Conservation (phyloP, 2,113 vertebrate genomes). For the Mustela lutreola region DNA sequence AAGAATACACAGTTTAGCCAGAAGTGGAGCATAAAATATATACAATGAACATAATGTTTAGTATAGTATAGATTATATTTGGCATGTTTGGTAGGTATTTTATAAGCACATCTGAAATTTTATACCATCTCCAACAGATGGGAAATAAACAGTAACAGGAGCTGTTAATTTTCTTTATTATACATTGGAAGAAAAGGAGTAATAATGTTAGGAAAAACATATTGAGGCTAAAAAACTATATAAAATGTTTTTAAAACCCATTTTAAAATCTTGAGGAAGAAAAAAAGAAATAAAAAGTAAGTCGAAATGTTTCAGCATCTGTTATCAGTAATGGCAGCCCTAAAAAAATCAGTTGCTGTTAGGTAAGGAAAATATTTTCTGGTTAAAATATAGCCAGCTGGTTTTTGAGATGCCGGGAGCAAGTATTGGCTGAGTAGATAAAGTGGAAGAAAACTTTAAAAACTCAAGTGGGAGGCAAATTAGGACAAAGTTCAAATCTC, state of each 20-base stretch:
- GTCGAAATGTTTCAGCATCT: constrained; percentile 79
- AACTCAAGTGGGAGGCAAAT: constrained; percentile 25
- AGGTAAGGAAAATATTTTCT: constrained; percentile 73
- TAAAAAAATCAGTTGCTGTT: constrained; percentile 58
- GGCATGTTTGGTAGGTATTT: constrained; percentile 73
- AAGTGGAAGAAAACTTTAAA: constrained; percentile 29
- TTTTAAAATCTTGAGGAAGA: constrained; percentile 71
- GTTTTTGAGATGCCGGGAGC: constrained; percentile 42
- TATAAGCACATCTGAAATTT: constrained; percentile 80
- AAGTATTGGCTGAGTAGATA: constrained; percentile 50
- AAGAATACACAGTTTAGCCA: constrained; percentile 59
- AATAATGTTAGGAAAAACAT: constrained; percentile 76
- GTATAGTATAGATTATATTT: constrained; percentile 75
- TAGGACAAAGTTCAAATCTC: neutral
- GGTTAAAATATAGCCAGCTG: constrained; percentile 49
- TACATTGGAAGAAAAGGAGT: constrained; percentile 66
- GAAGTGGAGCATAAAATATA: constrained; percentile 70
- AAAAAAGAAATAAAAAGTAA: constrained; percentile 71
- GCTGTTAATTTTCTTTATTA: constrained; percentile 80
- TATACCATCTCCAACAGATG: constrained; percentile 78
- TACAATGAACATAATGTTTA: constrained; percentile 75
- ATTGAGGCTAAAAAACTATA: constrained; percentile 72
- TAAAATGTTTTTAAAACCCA: constrained; percentile 76
- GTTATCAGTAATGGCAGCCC: constrained; percentile 67
- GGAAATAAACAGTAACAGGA: constrained; percentile 80